phyloP scores from a whole-genome alignment of 2,113 vertebrate species.

The Archilochus colubris region DNA sequence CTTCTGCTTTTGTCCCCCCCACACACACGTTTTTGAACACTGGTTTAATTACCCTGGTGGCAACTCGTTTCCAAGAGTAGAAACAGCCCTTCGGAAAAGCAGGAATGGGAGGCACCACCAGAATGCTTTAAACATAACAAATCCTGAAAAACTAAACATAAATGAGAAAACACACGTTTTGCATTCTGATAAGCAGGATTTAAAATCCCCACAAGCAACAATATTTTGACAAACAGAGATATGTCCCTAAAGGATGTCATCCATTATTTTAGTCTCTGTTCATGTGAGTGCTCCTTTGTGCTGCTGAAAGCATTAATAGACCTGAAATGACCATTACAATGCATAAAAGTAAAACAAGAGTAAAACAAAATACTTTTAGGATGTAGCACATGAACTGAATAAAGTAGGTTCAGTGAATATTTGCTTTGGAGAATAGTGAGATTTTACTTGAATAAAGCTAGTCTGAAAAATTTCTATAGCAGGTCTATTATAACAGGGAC shows the following conservation, averaged over 20 bases:
- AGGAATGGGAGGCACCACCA: neutral
- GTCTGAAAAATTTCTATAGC: neutral
- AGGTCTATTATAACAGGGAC: neutral
- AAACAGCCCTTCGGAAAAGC: neutral
- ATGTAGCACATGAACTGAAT: neutral
- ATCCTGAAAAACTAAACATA: neutral
- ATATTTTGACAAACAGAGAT: neutral
- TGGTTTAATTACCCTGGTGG: neutral
- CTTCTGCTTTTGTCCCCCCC: neutral
- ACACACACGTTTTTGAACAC: neutral
- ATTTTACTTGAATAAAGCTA: neutral
- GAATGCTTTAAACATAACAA: neutral
- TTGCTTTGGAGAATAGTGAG: neutral
- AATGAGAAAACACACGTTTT: neutral
- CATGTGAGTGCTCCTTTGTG: neutral
- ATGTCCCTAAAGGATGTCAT: neutral
- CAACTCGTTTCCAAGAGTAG: conserved; percentile 2
- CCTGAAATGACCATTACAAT: neutral
- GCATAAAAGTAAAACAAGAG: neutral
- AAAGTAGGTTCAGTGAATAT: neutral
- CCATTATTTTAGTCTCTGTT: neutral
- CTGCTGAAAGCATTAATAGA: neutral
- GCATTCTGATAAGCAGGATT: neutral
- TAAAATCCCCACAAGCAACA: neutral
- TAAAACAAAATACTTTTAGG: neutral